Percentiles rank a stretch among this genome's conserved stretches.
phyloP scores from a whole-genome alignment of 2,888 invertebrate species.

The Luperina testacea region DNA sequence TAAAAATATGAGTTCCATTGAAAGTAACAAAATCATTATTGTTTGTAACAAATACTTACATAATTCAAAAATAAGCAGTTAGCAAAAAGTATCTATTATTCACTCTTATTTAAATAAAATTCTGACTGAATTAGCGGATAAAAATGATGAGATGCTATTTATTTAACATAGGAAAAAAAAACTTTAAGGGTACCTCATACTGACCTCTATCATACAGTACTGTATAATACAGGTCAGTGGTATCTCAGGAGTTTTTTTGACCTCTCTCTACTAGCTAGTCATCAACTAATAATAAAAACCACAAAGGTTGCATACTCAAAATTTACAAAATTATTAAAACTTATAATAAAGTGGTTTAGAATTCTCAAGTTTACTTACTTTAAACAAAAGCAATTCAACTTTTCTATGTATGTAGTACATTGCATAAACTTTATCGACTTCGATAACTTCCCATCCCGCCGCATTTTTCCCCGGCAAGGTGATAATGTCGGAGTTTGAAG shows the following conservation, averaged over 20 bases:
- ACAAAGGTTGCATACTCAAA: background rate
- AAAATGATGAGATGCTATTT: background rate
- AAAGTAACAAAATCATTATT: background rate
- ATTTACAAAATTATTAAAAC: too few relatives aligned
- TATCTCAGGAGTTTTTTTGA: background rate
- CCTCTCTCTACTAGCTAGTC: background rate
- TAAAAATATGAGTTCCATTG: background rate
- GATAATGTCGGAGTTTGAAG: slow-evolving; percentile 86
- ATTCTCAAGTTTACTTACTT: background rate
- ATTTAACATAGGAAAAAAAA: background rate
- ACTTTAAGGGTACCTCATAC: too few relatives aligned
- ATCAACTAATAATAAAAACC: too few relatives aligned
- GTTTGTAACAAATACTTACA: background rate
- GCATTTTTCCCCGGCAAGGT: slow-evolving; percentile 74
- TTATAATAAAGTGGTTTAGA: background rate
- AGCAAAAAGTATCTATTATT: background rate
- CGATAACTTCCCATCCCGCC: slow-evolving; percentile 24
- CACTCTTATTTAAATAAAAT: background rate
- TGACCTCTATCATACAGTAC: too few relatives aligned
- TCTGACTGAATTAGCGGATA: background rate
- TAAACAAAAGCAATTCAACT: slow-evolving; percentile 28
- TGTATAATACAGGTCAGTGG: too few relatives aligned
- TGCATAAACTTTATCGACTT: slow-evolving; percentile 62
- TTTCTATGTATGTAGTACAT: background rate
- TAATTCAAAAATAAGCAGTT: background rate